Conservation (phyloP, 2,888 invertebrate species). For the Bursaphelenchus okinawaensis region DNA sequence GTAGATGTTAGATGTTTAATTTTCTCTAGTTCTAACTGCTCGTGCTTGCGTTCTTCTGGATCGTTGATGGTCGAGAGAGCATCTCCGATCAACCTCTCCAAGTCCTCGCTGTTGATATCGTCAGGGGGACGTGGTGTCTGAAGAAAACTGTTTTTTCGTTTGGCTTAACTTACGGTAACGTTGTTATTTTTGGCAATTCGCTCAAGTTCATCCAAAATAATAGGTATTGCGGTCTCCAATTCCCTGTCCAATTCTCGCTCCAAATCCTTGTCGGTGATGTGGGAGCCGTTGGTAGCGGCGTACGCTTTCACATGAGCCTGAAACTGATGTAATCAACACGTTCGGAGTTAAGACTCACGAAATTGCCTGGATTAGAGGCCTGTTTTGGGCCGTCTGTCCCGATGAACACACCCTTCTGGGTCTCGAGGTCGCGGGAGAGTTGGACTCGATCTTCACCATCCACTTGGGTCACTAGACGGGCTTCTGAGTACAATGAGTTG, state of each 20-base stretch:
- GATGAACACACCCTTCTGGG: slow-evolving; percentile 1
- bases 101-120: slow-evolving; percentile 5
- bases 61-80: slow-evolving; percentile 1
- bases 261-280: slow-evolving; percentile 26
- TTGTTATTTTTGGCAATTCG: neutral
- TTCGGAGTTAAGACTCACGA: slow-evolving; percentile 2
- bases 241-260: slow-evolving; percentile 27
- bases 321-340: neutral
- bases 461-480: slow-evolving; percentile 12
- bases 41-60: neutral
- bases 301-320: slow-evolving; percentile 19
- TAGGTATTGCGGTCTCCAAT: slow-evolving; percentile 26
- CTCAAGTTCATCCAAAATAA: slow-evolving; percentile 27
- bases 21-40: neutral
- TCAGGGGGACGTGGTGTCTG: neutral
- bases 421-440: slow-evolving; percentile 7
- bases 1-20: slow-evolving; percentile 6
- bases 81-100: slow-evolving; percentile 3
- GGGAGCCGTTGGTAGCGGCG: slow-evolving; percentile 11
- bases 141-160: neutral
- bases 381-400: neutral
- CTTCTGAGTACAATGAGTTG: slow-evolving; percentile 14
- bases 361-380: slow-evolving; percentile 10
- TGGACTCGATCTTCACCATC: slow-evolving; percentile 8
- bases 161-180: slow-evolving; percentile 2